Evolutionary conservation across 2,113 vertebrate species (phyloP), one percentile per base, ranked within the genome.

Genomic region (Carassius gibelio): DNA sequence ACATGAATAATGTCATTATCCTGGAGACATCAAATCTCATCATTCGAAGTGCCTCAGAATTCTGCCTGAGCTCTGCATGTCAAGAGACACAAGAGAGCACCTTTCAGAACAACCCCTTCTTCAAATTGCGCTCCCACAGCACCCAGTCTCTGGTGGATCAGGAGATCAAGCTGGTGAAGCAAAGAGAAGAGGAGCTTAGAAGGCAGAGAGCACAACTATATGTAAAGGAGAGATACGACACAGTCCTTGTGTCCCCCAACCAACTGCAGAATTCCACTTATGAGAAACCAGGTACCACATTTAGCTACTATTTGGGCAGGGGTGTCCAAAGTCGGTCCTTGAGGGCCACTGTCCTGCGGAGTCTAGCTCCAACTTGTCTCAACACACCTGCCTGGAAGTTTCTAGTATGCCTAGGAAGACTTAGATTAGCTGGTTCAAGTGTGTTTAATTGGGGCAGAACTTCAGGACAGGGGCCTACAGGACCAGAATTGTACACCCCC

Each of bases 81-180:
- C 93, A 94, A 19, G 92, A 92, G 72, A 89, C 90, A 2, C 93
- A 94, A 62, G 94, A 95, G 74, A 95, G 93, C 84, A 93, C 92
- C 5, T 95, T 95, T 87, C 90, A 93, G 4, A 95, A 93, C 85
- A 96, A 96, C 79, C 95, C 95, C 0, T 96, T 96, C 87, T 96
- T 95, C 90, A 96, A 95, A 82, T 89, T 95, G 77, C 92, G 95
- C 21, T 95, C 95, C 13, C 91, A 94, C 86, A 95, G 94, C 90
- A 85, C 94, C 6, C 90, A 94, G 26, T 95, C 95, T 2, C 89
- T 96, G 69, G 93, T 96, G 26, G 94, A 95, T 81, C 93, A 95
- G 82, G 95, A 96, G 91, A 95, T 96, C 21, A 93, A 91, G 76
- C 86, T 94, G 87, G 94, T 94, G 8, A 94, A 90, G 83, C 93